Base-by-base conservation (phyloP, 2,888 invertebrate genomes). In the Volucella zonaria region DNA sequence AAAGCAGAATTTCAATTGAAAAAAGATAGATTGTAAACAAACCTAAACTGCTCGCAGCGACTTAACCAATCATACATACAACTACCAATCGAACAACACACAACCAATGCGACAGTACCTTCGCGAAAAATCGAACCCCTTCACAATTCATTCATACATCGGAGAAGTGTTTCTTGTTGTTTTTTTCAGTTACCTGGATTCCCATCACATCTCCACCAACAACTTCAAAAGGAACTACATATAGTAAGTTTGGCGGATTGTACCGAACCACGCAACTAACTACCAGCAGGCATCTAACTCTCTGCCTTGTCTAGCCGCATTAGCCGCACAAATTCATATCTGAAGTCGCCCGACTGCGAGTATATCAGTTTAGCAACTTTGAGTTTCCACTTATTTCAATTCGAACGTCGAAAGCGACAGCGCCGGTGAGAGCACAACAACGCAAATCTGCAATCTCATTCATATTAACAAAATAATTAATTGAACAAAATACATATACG, bases 351-450 rank as follows among this genome's bases (percentile, higher is more conserved):
- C 76, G 67, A 77, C 85, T 31, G 31, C 31, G 31, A 31, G 31
- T 85, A 85, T 85, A 85, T 85, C 81, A 85, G 81, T 81, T 80
- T 81, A 77, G 81, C 79, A 68, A 62, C 76, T 56, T 58, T 49
- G 67, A 76, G 67, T 81, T 81, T 81, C 62, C 71, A 81, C 74
- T 85, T 85, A 85, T 81, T 85, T 71, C 67, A 62, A 81, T 77
- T 85, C 81, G 85, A 85, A 81, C 85, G 66, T 73, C 73, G 81
- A 81, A 81, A 76, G 85, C 85, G 85, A 67, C 68, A 81, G 67
- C 80, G 76, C 70, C 67, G 59, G 62, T 58, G 70, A 78, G 68
- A 78, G 62, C 64, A 74, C 11, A 23, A 74, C n/a, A 59, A 66
- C 68, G 64, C 80, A 66, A 66, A 70, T 70, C 67, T 59, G 58